Evolutionary conservation across 2,113 vertebrate genomes (phyloP).

Genomic region (Hiodon tergisus): DNA sequence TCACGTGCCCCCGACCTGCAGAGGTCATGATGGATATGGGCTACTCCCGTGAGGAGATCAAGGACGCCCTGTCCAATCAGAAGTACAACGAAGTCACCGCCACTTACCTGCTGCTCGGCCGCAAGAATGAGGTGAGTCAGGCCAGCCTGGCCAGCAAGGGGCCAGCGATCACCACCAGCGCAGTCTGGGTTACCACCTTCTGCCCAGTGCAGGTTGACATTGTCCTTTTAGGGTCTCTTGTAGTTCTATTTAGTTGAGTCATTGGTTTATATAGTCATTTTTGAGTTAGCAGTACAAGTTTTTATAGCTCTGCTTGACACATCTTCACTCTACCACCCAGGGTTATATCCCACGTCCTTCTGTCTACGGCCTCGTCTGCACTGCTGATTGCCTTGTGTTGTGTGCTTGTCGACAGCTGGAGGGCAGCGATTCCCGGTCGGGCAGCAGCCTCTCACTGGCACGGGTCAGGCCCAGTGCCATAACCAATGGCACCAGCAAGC

Average conservation of each 20-base stretch:
- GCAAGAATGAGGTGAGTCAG: conserved; percentile 70
- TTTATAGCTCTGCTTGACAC: background rate
- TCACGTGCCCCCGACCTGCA: conserved; percentile 37
- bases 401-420: conserved; percentile 55
- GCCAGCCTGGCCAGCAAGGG: background rate
- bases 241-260: too few species aligned
- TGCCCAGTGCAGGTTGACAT: too few species aligned
- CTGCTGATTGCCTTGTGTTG: background rate
- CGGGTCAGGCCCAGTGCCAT: conserved; percentile 79
- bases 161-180: background rate
- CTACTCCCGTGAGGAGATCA: conserved; percentile 82
- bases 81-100: conserved; percentile 91
- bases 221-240: too few species aligned
- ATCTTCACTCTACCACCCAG: background rate
- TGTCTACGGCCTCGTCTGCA: too few species aligned
- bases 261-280: too few species aligned
- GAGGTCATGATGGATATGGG: conserved; percentile 94
- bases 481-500: conserved; percentile 78
- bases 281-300: too few species aligned
- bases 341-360: background rate
- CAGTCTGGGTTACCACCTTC: background rate
- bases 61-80: conserved; percentile 74
- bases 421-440: conserved; percentile 64
- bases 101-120: conserved; percentile 87
- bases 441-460: conserved; percentile 78